These are phyloP conservation scores for Galaxea fascicularis DNA, from an alignment of 92 coral and sea anemone genomes.

Conservation along the genomic window DNA sequence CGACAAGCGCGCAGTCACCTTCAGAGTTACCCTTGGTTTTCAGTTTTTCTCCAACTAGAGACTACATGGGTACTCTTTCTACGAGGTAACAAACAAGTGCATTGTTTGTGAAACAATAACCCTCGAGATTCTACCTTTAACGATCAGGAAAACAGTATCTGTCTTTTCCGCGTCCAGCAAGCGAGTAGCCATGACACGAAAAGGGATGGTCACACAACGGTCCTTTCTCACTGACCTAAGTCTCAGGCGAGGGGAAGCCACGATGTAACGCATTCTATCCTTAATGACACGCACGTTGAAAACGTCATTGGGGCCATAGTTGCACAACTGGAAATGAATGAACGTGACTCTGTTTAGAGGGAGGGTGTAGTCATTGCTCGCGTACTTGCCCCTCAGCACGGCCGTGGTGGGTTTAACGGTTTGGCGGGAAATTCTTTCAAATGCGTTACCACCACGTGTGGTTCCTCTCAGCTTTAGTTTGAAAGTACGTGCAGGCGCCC, in stretches of 20 bases:
- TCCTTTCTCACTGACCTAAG: not conserved
- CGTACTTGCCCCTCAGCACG: constrained; percentile 68
- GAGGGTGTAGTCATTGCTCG: constrained; percentile 73
- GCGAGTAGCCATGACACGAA: constrained; percentile 48
- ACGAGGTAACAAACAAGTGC: constrained; percentile 35
- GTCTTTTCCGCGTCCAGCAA: constrained; percentile 47
- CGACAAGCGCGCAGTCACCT: no score
- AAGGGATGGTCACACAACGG: constrained; percentile 20
- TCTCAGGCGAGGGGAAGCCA: not conserved
- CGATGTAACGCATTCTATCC: constrained; percentile 57
- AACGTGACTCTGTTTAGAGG: constrained; percentile 51
- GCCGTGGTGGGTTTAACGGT: constrained; percentile 73
- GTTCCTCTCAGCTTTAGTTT: constrained; percentile 77
- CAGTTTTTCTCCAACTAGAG: not conserved
- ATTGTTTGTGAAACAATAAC: constrained; percentile 23
- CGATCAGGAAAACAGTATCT: constrained; percentile 53
- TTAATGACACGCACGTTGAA: constrained; percentile 38
- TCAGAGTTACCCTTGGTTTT: not conserved
- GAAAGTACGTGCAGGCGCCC: constrained; percentile 61
- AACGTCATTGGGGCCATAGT: constrained; percentile 34
- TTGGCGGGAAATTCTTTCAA: constrained; percentile 79
- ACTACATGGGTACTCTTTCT: not conserved
- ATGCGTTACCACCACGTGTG: constrained; percentile 71
- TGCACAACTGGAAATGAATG: constrained; percentile 65
- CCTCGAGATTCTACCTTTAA: constrained; percentile 42